Evolutionary conservation across 1,140 invertebrate genomes (phyloP).

Genomic region (Calosoma granatense): DNA sequence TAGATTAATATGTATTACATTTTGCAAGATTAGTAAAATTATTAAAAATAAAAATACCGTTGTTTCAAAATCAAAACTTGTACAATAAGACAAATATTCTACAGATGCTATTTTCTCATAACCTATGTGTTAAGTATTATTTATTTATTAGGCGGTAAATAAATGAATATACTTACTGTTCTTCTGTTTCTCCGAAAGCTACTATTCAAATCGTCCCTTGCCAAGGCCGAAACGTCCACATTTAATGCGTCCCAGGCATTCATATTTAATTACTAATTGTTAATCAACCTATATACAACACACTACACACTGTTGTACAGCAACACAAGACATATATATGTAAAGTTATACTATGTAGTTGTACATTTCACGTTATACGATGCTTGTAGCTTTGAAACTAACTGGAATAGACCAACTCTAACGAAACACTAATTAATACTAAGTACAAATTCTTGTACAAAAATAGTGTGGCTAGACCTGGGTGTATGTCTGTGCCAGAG

Average conservation of each 20-base stretch:
- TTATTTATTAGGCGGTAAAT: too few relatives aligned
- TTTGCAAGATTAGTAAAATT: too few relatives aligned
- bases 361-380: too few relatives aligned
- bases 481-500: background rate
- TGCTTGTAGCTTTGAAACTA: background rate
- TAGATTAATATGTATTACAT: too few relatives aligned
- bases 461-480: background rate
- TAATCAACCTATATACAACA: conserved; percentile 15
- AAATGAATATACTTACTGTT: background rate
- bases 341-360: too few relatives aligned
- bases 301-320: conserved; percentile 20
- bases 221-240: conserved; percentile 44
- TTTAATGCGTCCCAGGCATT: conserved; percentile 33
- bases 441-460: background rate
- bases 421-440: conserved; percentile 3
- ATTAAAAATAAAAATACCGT: too few relatives aligned
- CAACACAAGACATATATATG: too few relatives aligned
- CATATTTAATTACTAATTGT: conserved; percentile 20
- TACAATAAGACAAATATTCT: too few relatives aligned
- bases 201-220: conserved; percentile 45
- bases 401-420: background rate
- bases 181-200: conserved; percentile 41
- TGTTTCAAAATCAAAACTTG: too few relatives aligned
- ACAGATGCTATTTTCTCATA: too few relatives aligned
- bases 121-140: too few relatives aligned